Evolutionary conservation across 2,113 vertebrate genomes (phyloP).

Genomic region (Corythornis madagascariensis): DNA sequence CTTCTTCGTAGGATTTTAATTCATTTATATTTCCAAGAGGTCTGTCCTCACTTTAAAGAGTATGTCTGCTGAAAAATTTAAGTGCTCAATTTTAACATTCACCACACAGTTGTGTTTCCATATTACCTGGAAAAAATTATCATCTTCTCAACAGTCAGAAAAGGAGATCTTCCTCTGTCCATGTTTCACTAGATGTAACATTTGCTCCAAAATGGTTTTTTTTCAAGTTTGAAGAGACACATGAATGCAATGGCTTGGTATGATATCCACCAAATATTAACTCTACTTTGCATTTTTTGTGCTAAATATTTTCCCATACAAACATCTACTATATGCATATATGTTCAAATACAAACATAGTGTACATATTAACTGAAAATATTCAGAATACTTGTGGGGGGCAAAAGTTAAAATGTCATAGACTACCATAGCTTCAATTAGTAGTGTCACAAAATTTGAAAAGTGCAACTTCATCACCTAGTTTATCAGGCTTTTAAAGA

Average conservation of each 20-base stretch:
- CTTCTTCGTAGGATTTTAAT: neutral
- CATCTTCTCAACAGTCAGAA: neutral
- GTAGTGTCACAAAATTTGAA: neutral
- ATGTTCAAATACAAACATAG: neutral
- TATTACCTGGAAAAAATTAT: neutral
- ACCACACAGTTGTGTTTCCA: neutral
- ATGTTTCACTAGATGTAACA: neutral
- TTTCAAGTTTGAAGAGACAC: neutral
- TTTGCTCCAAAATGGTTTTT: neutral
- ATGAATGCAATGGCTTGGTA: neutral
- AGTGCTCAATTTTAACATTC: neutral
- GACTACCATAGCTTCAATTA: neutral
- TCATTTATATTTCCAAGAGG: neutral
- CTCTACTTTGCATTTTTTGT: neutral
- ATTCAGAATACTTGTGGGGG: neutral
- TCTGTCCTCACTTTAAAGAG: neutral
- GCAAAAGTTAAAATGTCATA: neutral
- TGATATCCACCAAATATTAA: neutral
- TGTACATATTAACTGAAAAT: neutral
- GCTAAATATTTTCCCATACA: neutral
- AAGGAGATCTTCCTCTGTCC: neutral
- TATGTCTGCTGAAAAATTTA: neutral
- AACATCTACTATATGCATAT: neutral
- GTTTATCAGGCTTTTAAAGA: neutral
- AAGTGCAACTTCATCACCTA: neutral